phyloP scores from a whole-genome alignment of 2,888 invertebrate genomes.

The Candidula unifasciata region DNA sequence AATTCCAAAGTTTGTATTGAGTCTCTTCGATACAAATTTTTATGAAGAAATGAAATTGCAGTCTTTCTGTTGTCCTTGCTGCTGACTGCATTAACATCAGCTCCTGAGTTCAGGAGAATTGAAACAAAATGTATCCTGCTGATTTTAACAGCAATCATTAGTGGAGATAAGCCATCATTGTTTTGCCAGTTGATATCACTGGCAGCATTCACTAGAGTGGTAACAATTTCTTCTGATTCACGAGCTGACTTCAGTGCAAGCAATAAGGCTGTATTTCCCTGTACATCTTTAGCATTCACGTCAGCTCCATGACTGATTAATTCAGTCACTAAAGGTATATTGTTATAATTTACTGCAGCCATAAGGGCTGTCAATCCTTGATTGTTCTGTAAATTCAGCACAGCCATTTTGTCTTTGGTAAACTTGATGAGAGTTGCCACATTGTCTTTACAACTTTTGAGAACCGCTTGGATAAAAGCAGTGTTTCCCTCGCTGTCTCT shows the following conservation, averaged over 20 bases:
- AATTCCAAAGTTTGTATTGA: neutral
- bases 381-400: neutral
- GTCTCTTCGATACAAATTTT: neutral
- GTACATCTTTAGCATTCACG: neutral
- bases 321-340: neutral
- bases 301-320: neutral
- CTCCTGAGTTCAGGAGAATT: neutral
- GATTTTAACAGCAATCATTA: constrained; percentile 6
- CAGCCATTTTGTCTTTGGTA: neutral
- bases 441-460: neutral
- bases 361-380: neutral
- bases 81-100: constrained; percentile 19
- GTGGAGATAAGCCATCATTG: neutral
- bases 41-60: constrained; percentile 3
- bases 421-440: neutral
- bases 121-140: neutral
- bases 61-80: neutral
- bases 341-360: neutral
- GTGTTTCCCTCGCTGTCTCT: neutral
- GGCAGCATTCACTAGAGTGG: neutral
- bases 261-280: neutral
- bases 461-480: neutral
- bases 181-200: constrained; percentile 12
- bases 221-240: neutral
- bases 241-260: neutral